Evolutionary conservation across 2,113 vertebrate species (phyloP).

Genomic region (Thalassarche chlororhynchos): DNA sequence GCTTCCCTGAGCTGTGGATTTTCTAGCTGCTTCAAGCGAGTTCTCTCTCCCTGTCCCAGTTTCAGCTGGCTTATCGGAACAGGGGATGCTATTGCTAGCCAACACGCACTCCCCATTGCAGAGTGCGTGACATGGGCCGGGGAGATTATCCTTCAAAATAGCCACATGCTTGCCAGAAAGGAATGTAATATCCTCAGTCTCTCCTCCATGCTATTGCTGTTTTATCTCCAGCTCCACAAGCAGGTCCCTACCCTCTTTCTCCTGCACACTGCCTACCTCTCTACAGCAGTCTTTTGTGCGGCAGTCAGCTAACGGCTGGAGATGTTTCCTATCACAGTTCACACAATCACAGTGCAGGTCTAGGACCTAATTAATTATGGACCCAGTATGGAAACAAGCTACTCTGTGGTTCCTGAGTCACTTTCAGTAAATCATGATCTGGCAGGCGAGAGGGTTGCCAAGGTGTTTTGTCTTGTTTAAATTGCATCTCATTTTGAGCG

Average conservation of each 20-base stretch:
- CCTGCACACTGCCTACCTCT: not conserved
- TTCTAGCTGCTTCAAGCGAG: not conserved
- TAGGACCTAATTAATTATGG: slow-evolving; percentile 58
- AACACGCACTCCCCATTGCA: not conserved
- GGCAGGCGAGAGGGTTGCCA: slow-evolving; percentile 21
- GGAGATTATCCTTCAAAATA: slow-evolving; percentile 28
- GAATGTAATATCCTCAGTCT: not conserved
- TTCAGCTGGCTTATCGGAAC: slow-evolving; percentile 24
- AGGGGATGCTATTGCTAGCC: not conserved
- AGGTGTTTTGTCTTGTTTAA: slow-evolving; percentile 53
- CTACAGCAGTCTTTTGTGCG: slow-evolving; percentile 7
- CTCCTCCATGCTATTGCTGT: not conserved
- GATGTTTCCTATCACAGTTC: slow-evolving; percentile 15
- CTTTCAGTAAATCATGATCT: slow-evolving; percentile 58
- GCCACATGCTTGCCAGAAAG: not conserved
- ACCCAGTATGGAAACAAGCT: slow-evolving; percentile 20
- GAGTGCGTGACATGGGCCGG: not conserved
- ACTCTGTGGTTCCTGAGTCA: slow-evolving; percentile 44
- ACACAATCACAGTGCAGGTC: not conserved
- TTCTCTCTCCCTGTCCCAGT: slow-evolving; percentile 31
- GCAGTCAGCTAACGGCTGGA: not conserved
- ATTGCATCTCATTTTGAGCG: slow-evolving; percentile 51
- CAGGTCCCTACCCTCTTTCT: not conserved
- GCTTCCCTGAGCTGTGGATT: slow-evolving; percentile 16
- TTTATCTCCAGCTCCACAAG: slow-evolving; percentile 43